Evolutionary conservation across 1,140 invertebrate genomes (phyloP), one percentile per base, ranked within the genome.

Genomic region (Ladona fulva): DNA sequence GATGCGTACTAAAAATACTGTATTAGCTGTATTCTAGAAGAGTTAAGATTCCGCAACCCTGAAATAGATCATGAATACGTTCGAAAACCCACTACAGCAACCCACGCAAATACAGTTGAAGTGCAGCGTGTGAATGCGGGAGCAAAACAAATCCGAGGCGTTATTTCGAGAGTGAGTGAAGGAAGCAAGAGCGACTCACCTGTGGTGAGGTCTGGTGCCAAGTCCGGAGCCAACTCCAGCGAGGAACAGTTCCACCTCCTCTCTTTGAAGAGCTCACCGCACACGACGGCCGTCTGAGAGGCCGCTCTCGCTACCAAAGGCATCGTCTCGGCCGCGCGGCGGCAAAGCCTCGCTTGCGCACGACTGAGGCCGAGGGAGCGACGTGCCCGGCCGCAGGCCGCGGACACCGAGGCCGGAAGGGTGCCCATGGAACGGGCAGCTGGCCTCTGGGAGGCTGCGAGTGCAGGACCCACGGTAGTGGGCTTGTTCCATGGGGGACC

Each of bases 241-340:
- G 92, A 92, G 74, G 92, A 94, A 84, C 94, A 96, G 84, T 96
- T 95, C 94, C 94, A 96, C 75, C 93, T 86, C 76, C 93, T 87
- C 80, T 92, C 88, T 11, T 87, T 84, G 82, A 95, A 93, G 0
- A 91, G 87, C 77, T 88, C 87, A 82, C 93, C 91, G 83, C 94
- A 96, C 19, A 92, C 90, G 75, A 88, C 84, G 22, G 90, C 87
- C 0, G 92, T 89, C 75, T 92, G 85, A 24, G 86, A 86, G 5
- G 93, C 92, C 0, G 94, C 93, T 73, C 88, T 87, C 19, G 89
- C 89, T 74, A 96, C 88, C 80, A 91, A 90, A 14, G 90, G 88
- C 93, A 96, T 94, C 52, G 93, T 87, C 78, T 92, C 87, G 0
- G 88, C 87, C 75, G 88, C 85, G 0, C 89, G 86, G 29, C 89